These are phyloP conservation scores for Gonioctena quinquepunctata DNA, from an alignment of 1,140 invertebrate genomes.

Conservation along the genomic window DNA sequence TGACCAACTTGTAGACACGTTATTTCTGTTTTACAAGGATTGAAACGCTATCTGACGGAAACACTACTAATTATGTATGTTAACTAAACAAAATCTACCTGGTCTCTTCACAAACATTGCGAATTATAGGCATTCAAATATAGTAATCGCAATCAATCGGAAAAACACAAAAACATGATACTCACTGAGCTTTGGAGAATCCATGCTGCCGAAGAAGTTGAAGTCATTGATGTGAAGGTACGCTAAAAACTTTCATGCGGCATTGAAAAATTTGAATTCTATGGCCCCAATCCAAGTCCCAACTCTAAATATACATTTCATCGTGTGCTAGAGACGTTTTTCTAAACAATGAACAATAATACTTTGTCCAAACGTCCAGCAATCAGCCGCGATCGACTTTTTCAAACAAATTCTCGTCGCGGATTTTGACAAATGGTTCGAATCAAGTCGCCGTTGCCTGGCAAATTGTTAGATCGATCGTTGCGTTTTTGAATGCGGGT, in stretches of 20 bases:
- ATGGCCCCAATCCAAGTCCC: conserved; percentile 14
- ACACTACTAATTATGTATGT: no score
- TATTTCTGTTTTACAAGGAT: no score
- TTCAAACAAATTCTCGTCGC: no score
- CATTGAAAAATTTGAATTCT: conserved; percentile 7
- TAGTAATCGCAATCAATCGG: no score
- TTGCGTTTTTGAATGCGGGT: background rate
- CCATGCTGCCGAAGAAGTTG: conserved; percentile 8
- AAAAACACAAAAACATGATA: background rate
- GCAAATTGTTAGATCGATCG: background rate
- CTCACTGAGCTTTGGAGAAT: conserved; percentile 5
- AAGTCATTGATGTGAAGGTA: conserved; percentile 13
- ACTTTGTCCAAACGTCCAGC: background rate
- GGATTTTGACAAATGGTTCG: background rate
- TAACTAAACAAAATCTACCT: no score
- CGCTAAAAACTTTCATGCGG: conserved; percentile 7
- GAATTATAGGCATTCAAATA: no score
- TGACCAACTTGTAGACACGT: no score
- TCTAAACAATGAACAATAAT: conserved; percentile 7
- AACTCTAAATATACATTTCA: conserved; percentile 17
- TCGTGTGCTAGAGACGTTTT: background rate
- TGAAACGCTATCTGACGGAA: no score
- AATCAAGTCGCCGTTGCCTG: background rate
- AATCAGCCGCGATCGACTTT: no score
- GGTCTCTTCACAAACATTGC: no score